These are phyloP conservation scores for Cricetomys ansorgei DNA, from an alignment of 2,113 vertebrate species.

Conservation along the genomic window DNA sequence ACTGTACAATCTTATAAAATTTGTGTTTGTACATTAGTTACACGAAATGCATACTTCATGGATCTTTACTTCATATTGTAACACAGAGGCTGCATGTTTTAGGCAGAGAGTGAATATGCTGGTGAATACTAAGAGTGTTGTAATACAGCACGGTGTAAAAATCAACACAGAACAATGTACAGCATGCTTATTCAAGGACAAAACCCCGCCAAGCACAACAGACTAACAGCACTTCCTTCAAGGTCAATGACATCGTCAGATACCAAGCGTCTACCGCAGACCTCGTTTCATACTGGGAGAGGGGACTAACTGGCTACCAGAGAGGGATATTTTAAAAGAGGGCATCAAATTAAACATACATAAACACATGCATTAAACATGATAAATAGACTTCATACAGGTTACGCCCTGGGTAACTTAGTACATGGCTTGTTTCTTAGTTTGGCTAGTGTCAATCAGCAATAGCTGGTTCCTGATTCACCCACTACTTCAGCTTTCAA, in stretches of 20 bases:
- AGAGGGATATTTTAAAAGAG: slow-evolving; percentile 76
- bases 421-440: slow-evolving; percentile 87
- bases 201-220: slow-evolving; percentile 73
- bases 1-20: slow-evolving; percentile 99
- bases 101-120: slow-evolving; percentile 95
- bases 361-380: slow-evolving; percentile 88
- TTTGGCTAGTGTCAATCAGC: slow-evolving; percentile 78
- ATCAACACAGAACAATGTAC: slow-evolving; percentile 82
- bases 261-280: slow-evolving; percentile 72
- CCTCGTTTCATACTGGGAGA: slow-evolving; percentile 61
- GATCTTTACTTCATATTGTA: slow-evolving; percentile 95
- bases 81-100: slow-evolving; percentile 91
- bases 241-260: slow-evolving; percentile 79
- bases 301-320: slow-evolving; percentile 55
- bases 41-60: slow-evolving; percentile 98
- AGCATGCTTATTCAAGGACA: slow-evolving; percentile 86
- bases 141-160: slow-evolving; percentile 90
- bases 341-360: slow-evolving; percentile 81
- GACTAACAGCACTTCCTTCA: slow-evolving; percentile 82
- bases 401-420: slow-evolving; percentile 84
- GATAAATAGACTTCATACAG: slow-evolving; percentile 89
- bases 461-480: slow-evolving; percentile 63
- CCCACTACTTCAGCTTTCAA: slow-evolving; percentile 21
- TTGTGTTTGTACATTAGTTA: slow-evolving; percentile 99
- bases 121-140: slow-evolving; percentile 96